Evolutionary conservation across 1,140 invertebrate genomes (phyloP), one percentile per base, ranked within the genome.

Genomic region (Polypedilum pembai): DNA sequence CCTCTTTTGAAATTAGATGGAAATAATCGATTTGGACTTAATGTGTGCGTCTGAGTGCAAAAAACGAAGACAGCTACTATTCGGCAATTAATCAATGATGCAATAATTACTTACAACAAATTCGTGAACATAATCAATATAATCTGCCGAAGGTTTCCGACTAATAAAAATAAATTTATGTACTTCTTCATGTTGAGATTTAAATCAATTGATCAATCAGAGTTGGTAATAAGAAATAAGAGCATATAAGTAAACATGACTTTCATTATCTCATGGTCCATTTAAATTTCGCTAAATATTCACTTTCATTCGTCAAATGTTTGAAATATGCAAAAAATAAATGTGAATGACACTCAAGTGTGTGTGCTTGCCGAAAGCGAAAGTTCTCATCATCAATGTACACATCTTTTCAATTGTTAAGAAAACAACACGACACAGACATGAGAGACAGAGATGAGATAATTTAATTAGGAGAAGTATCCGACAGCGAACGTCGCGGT

Each of bases 391-490:
- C 12, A 56, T n/a, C 7, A 56, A 15, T 56, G 4, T 56, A 45
- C 65, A 21, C 65, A 69, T 69, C 18, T 20, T 69, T 10, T 7
- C 18, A 8, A 18, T 21, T 20, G 65, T 33, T 33, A 33, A 33
- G 24, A 33, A 33, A 33, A 33, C 24, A 33, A 21, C 65, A 69
- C 45, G 45, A 56, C 45, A n/a, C 45, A 56, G n/a, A 56, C 41
- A 56, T 33, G 45, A 56, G 18, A 69, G 15, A 69, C 17, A 69
- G 24, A 20, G 15, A 69, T 69, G 65, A 69, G 65, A 69, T 69
- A 69, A 69, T 69, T 69, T 69, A 69, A 69, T 69, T 69, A 69
- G 24, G 18, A 69, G 17, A 69, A 69, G 18, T 69, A 21, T 21
- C 65, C 65, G 65, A 21, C 65, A 18, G 65, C 45, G 20, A 69